These are phyloP conservation scores for Minunthozetes semirufus DNA, from an alignment of 2,888 invertebrate genomes.

Conservation along the genomic window DNA sequence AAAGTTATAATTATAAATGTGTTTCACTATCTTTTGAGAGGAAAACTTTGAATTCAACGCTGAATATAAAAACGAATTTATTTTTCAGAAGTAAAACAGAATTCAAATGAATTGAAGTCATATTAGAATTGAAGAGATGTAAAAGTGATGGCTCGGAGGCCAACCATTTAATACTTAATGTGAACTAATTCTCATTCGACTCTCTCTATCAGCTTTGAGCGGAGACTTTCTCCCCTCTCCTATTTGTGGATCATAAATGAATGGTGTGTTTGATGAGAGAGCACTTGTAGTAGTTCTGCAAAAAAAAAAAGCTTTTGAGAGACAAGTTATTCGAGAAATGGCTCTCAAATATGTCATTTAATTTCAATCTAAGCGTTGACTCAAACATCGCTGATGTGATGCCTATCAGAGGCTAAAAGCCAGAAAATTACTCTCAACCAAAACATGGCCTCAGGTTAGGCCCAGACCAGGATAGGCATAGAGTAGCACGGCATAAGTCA, in stretches of 20 bases:
- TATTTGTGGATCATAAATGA: constrained; percentile 27
- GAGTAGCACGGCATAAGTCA: not conserved
- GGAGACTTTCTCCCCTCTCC: not conserved
- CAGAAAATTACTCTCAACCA: constrained; percentile 15
- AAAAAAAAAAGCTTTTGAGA: constrained; percentile 3
- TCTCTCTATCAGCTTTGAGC: not conserved
- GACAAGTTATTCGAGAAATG: constrained; percentile 25
- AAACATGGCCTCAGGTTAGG: constrained; percentile 25
- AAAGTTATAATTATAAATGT: not conserved
- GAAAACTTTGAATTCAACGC: constrained; percentile 18
- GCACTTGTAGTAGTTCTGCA: constrained; percentile 17
- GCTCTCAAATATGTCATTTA: constrained; percentile 28
- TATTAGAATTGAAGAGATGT: not conserved
- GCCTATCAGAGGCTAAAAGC: constrained; percentile 30
- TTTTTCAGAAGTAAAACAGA: not conserved
- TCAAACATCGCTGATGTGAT: constrained; percentile 23
- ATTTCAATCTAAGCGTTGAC: constrained; percentile 22
- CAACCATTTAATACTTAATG: constrained; percentile 23
- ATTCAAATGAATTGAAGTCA: not conserved
- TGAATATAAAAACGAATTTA: constrained; percentile 8
- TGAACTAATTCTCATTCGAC: not conserved
- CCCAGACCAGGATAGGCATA: too few relatives aligned
- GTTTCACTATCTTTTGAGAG: not conserved
- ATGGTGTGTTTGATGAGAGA: constrained; percentile 23
- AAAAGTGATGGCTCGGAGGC: constrained; percentile 2